Base-by-base conservation (phyloP, 1,140 invertebrate genomes). In the Caenorhabditis inopinata region DNA sequence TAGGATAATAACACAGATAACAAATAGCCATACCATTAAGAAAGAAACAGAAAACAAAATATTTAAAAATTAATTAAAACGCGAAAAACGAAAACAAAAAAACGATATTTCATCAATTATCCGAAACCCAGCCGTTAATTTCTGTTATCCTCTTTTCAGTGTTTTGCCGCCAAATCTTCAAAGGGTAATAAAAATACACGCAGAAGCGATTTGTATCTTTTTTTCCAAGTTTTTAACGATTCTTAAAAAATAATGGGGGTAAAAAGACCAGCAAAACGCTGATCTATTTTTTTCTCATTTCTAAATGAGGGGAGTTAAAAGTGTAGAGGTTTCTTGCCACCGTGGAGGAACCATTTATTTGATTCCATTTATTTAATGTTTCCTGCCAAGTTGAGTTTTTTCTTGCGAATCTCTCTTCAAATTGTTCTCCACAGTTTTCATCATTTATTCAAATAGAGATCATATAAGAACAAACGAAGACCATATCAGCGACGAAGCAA, bases 101-200 rank as follows among this genome's bases (percentile, higher is more conserved):
- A 29, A 23, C 58, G 16, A 68, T 68, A 68, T 42, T 68, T 68
- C 38, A 68, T 68, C 58, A 68, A 68, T 68, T 68, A 68, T 5
- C 32, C n/a, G n/a, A 7, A 38, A 42, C 58, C 58, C 14, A 21
- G 4, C 16, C 27, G 29, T 29, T 58, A 16, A n/a, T 32, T 12
- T 32, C 29, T 29, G 35, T 32, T 58, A 58, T 58, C 23, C 49
- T 32, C n/a, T 58, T 32, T 32, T 29, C 5, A 58, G 35, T 32
- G 51, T 58, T 58, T 21, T 38, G 58, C 58, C 58, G 58, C 21
- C 53, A 68, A 68, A 68, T 38, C 58, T 68, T 68, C 58, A 68
- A 68, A 68, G 32, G 32, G 32, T 58, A 32, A 58, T 58, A 32
- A 58, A 68, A 25, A 38, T 25, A 9, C 14, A 38, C 51, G 27